Base-by-base conservation (phyloP, 1,140 invertebrate species). In the Ruditapes philippinarum region DNA sequence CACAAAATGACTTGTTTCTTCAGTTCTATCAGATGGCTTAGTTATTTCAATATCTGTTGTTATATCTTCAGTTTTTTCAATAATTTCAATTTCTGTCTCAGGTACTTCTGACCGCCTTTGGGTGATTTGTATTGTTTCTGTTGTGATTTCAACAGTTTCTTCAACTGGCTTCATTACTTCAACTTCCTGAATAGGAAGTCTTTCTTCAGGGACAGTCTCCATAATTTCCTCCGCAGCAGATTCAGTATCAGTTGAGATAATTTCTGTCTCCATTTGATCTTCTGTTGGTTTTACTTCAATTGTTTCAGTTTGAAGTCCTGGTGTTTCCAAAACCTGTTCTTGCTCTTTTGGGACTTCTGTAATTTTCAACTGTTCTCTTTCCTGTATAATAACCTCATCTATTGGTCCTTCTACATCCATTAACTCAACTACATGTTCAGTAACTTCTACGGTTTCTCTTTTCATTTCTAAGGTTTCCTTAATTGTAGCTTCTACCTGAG, bases 101-200 rank as follows among this genome's bases (percentile, higher is more conserved):
- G 14, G 4, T 1, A 62, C 57, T 14, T 11, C 38, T 1, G 68
- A 40, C 38, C 54, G 79, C 31, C 62, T 81, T 54, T 38, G 38
- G 17, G 33, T 28, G 7, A 57, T 60, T 25, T 25, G 42, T 19
- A 76, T 74, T 14, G 51, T 85, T 40, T 85, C 83, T 36, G 25
- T 76, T n/a, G 5, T 42, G 60, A 68, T 31, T 73, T 81, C 82
- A 54, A 54, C 9, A 73, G 70, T 90, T 54, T 83, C 92, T 54
- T 87, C 78, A 76, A 51, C 68, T 73, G 28, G 87, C 49, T 42
- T 79, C 31, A 97, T 98, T 95, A 97, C 96, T 60, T 97, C 97
- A 33, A 97, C 97, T 98, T 98, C 98, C 73, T 97, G 96, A 45
- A 98, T 98, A 80, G 97, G 97, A 94, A 98, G 98, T 86, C 98